Conservation (phyloP, 2,888 invertebrate genomes). For the Pimpla rufipes region DNA sequence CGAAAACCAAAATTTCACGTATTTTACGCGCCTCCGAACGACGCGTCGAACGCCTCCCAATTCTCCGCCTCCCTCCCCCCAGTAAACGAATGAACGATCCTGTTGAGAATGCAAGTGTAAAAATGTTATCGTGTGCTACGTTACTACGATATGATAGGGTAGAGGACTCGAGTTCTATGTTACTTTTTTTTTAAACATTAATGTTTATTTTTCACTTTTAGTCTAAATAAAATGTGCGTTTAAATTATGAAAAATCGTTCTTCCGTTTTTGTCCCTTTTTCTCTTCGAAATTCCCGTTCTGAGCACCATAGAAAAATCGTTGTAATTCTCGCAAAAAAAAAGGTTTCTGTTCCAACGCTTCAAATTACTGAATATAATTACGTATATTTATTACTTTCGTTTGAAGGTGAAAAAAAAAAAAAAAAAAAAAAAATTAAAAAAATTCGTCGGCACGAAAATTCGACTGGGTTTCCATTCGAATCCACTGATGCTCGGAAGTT, state of each 20-base stretch:
- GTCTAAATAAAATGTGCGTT: slow-evolving; percentile 79
- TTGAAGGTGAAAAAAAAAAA: too few relatives aligned
- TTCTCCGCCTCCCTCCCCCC: neutral
- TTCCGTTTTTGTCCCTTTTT: neutral
- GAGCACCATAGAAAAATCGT: neutral
- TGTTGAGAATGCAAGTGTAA: slow-evolving; percentile 77
- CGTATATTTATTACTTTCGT: neutral
- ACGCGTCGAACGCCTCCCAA: slow-evolving; percentile 17
- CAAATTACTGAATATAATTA: neutral
- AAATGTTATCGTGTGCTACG: slow-evolving; percentile 76
- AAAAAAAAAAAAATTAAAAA: too few relatives aligned
- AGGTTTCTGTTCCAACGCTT: neutral
- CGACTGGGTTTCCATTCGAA: neutral
- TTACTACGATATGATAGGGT: slow-evolving; percentile 63
- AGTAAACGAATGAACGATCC: slow-evolving; percentile 62
- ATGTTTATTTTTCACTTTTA: slow-evolving; percentile 80
- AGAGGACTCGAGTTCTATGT: slow-evolving; percentile 69
- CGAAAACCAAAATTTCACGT: slow-evolving; percentile 34
- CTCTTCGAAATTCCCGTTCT: neutral
- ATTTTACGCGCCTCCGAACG: slow-evolving; percentile 47
- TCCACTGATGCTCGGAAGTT: neutral
- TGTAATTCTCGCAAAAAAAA: neutral
- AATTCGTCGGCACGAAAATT: too few relatives aligned
- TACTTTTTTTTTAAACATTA: slow-evolving; percentile 76
- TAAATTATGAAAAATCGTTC: slow-evolving; percentile 70